These are phyloP conservation scores for Plebejus argus DNA, from an alignment of 2,888 invertebrate genomes.

Conservation along the genomic window DNA sequence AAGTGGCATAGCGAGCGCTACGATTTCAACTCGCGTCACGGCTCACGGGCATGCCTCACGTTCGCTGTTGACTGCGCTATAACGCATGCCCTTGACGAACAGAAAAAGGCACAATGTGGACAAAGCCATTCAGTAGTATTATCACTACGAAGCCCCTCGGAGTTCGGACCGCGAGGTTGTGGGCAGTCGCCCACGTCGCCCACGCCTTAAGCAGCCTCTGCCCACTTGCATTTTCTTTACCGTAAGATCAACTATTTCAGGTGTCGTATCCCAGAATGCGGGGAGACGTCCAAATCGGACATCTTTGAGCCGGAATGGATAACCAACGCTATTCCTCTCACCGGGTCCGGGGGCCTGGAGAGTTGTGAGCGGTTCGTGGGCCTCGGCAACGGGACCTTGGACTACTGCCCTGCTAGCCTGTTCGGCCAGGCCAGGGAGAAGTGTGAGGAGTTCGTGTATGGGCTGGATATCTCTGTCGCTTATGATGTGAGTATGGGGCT, in stretches of 20 bases:
- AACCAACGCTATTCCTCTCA: slow-evolving; percentile 55
- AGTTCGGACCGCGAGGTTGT: too few relatives aligned
- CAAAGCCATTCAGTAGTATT: too few relatives aligned
- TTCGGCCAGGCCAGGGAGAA: slow-evolving; percentile 46
- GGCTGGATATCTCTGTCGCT: slow-evolving; percentile 47
- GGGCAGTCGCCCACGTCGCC: too few relatives aligned
- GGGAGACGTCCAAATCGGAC: slow-evolving; percentile 44
- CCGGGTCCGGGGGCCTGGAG: slow-evolving; percentile 52
- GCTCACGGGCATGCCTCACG: too few relatives aligned
- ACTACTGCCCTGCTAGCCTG: slow-evolving; percentile 53
- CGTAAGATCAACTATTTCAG: slow-evolving; percentile 46
- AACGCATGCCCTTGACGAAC: too few relatives aligned
- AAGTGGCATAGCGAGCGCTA: too few relatives aligned
- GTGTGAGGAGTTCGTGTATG: slow-evolving; percentile 47
- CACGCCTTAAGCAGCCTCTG: too few relatives aligned
- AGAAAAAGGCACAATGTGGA: too few relatives aligned
- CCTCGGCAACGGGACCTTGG: slow-evolving; percentile 43
- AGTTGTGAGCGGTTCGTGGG: slow-evolving; percentile 57
- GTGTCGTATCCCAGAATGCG: slow-evolving; percentile 70
- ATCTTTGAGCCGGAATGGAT: slow-evolving; percentile 56
- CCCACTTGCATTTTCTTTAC: neutral
- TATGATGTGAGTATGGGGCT: slow-evolving; percentile 46
- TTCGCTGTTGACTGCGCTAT: too few relatives aligned
- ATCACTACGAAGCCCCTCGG: too few relatives aligned
- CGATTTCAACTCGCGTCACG: too few relatives aligned